These are phyloP conservation scores for Trichonephila clavata DNA, from an alignment of 1,140 invertebrate genomes.

Conservation along the genomic window DNA sequence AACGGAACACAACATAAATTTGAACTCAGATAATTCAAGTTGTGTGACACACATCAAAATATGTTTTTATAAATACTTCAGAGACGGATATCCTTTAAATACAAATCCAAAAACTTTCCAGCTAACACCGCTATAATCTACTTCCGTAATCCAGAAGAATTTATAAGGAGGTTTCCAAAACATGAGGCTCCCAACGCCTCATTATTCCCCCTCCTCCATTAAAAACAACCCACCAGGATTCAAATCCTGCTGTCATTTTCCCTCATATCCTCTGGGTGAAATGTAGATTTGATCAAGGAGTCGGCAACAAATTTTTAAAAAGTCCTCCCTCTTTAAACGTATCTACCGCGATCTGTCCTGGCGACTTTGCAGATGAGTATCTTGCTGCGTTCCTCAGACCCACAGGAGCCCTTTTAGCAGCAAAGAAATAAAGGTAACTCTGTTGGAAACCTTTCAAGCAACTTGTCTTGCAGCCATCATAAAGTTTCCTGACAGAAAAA, in stretches of 20 bases:
- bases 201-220: not conserved
- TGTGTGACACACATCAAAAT: too few species aligned
- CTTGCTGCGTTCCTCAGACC: not conserved
- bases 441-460: slow-evolving; percentile 50
- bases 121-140: not conserved
- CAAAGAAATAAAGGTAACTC: slow-evolving; percentile 50
- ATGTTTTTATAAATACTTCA: too few species aligned
- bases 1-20: too few species aligned
- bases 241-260: not conserved
- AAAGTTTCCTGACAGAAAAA: not conserved
- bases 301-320: not conserved
- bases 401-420: not conserved
- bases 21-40: too few species aligned
- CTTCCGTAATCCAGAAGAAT: not conserved
- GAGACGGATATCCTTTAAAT: too few species aligned
- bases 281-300: not conserved
- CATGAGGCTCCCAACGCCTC: not conserved
- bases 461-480: not conserved
- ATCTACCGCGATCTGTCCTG: slow-evolving; percentile 53
- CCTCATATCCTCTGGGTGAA: not conserved
- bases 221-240: slow-evolving; percentile 20
- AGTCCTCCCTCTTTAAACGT: not conserved
- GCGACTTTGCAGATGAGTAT: slow-evolving; percentile 43
- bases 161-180: not conserved
- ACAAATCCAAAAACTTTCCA: not conserved